phyloP scores from a whole-genome alignment of 2,888 invertebrate genomes.

The Archaeoteleia sp. region DNA sequence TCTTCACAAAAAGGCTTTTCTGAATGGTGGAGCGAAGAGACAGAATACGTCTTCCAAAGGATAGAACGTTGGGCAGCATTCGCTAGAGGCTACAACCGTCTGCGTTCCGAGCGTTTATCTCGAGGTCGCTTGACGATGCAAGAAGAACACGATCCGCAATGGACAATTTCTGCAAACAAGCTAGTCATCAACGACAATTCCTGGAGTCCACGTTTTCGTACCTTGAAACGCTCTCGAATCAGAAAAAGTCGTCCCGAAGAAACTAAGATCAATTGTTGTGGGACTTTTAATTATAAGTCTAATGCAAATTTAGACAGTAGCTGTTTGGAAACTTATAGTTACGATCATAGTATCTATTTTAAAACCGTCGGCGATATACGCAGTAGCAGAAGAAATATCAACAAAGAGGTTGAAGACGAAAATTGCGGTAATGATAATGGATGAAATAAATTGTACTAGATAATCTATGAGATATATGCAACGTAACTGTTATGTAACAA shows the following conservation, averaged over 20 bases:
- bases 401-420: slow-evolving; percentile 1
- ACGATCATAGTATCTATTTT: slow-evolving; percentile 73
- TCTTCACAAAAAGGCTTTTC: slow-evolving; percentile 60
- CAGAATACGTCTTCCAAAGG: slow-evolving; percentile 68
- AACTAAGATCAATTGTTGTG: slow-evolving; percentile 67
- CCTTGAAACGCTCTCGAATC: slow-evolving; percentile 55
- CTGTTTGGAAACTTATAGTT: slow-evolving; percentile 69
- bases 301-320: slow-evolving; percentile 66
- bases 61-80: slow-evolving; percentile 70
- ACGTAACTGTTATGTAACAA: too few relatives aligned
- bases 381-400: slow-evolving; percentile 38
- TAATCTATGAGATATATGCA: too few relatives aligned
- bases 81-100: slow-evolving; percentile 70
- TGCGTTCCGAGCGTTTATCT: slow-evolving; percentile 64
- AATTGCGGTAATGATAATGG: slow-evolving; percentile 4
- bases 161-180: slow-evolving; percentile 61
- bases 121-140: slow-evolving; percentile 65
- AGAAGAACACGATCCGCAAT: slow-evolving; percentile 55
- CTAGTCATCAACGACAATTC: slow-evolving; percentile 58
- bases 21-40: slow-evolving; percentile 72
- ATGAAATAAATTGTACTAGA: too few relatives aligned
- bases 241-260: slow-evolving; percentile 55
- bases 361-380: slow-evolving; percentile 71
- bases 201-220: slow-evolving; percentile 57
- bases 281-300: slow-evolving; percentile 67